These are phyloP conservation scores for Palaemon carinicauda DNA, from an alignment of 1,140 invertebrate species.

Conservation along the genomic window DNA sequence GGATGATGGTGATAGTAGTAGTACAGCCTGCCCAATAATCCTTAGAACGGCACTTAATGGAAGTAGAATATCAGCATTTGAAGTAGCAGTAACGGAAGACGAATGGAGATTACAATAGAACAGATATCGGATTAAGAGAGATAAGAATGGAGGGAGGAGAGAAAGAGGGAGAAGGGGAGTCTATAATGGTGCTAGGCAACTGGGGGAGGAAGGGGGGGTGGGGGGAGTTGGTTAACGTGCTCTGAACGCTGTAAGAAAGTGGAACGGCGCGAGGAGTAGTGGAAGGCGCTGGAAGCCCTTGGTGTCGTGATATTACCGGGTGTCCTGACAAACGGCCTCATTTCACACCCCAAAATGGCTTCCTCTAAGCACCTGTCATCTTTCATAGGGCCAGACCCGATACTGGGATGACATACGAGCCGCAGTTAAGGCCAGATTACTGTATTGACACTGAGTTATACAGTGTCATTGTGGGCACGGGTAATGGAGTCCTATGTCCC, in stretches of 20 bases:
- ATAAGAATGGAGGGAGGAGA: not conserved
- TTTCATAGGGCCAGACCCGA: conserved; percentile 39
- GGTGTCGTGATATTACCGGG: conserved; percentile 46
- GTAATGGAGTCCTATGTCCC: conserved; percentile 7
- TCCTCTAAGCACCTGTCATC: conserved; percentile 52
- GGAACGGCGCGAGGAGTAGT: conserved; percentile 16
- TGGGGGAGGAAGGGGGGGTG: not conserved
- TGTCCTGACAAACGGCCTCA: conserved; percentile 47
- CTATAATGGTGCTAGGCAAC: not conserved
- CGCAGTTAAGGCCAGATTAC: conserved; percentile 45
- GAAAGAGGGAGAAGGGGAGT: not conserved
- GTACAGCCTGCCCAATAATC: too few species aligned
- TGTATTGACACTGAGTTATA: conserved; percentile 41
- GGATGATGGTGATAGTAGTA: too few species aligned
- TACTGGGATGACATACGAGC: conserved; percentile 22
- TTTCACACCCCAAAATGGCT: conserved; percentile 53
- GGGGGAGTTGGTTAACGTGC: not conserved
- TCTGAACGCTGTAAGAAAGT: conserved; percentile 15
- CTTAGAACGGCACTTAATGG: too few species aligned
- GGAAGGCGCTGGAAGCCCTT: not conserved
- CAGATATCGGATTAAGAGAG: too few species aligned
- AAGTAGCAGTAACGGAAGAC: too few species aligned
- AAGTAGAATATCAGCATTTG: too few species aligned
- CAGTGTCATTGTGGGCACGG: conserved; percentile 21
- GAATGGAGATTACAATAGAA: not conserved